phyloP scores from a whole-genome alignment of 1,140 invertebrate species.

The Drosophila repleta region DNA sequence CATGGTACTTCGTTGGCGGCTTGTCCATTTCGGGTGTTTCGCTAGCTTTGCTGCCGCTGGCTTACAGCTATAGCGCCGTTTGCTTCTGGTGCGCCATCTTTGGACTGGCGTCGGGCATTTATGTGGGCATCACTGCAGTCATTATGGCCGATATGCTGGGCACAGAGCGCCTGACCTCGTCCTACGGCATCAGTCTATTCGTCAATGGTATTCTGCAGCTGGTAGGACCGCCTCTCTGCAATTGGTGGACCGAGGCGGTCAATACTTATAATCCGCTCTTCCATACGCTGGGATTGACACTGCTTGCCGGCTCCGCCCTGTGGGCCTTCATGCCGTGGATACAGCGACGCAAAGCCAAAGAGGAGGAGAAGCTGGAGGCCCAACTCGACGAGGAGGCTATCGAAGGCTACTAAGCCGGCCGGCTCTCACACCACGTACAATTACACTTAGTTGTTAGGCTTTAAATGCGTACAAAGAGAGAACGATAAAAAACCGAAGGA shows the following conservation, averaged over 20 bases:
- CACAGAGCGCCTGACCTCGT: constrained; percentile 91
- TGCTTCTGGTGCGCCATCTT: constrained; percentile 90
- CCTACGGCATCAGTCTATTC: constrained; percentile 93
- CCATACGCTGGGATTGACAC: constrained; percentile 88
- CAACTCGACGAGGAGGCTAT: constrained; percentile 61
- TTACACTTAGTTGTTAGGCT: constrained; percentile 64
- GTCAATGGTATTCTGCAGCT: constrained; percentile 92
- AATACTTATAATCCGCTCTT: constrained; percentile 89
- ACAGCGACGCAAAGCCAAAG: constrained; percentile 68
- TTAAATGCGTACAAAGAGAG: constrained; percentile 62
- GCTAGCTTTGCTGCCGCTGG: constrained; percentile 88
- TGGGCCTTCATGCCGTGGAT: constrained; percentile 91
- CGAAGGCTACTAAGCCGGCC: constrained; percentile 45
- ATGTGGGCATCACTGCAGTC: constrained; percentile 92
- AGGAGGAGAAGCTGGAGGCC: constrained; percentile 51
- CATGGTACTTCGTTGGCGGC: constrained; percentile 92
- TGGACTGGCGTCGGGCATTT: constrained; percentile 92
- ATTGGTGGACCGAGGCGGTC: constrained; percentile 87
- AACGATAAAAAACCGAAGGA: constrained; percentile 3
- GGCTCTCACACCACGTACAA: constrained; percentile 61
- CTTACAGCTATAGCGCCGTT: constrained; percentile 85
- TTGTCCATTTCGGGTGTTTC: constrained; percentile 90
- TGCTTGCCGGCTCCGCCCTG: constrained; percentile 89
- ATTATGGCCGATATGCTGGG: constrained; percentile 94
- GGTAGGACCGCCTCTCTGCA: constrained; percentile 91